Evolutionary conservation across 92 coral and sea anemone genomes (phyloP).

Genomic region (Porites rus): DNA sequence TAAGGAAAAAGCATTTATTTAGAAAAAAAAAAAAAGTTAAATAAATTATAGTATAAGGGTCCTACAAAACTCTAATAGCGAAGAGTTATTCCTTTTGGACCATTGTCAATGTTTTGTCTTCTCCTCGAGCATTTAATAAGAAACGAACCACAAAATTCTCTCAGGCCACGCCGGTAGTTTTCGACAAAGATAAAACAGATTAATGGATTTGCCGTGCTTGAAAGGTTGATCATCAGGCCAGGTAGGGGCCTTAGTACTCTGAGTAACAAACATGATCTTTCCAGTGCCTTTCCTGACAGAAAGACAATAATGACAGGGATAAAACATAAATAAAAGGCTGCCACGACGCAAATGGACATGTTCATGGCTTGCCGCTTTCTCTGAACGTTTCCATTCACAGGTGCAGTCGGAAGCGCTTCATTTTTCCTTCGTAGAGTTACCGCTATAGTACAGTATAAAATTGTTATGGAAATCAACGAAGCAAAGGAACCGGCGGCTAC

Average conservation of each 20-base stretch:
- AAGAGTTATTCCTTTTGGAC: background rate
- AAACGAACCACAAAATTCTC: background rate
- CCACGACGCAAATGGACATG: background rate
- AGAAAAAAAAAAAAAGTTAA: no score
- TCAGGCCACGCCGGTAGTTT: slow-evolving; percentile 54
- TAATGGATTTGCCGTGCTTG: slow-evolving; percentile 50
- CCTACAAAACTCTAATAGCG: background rate
- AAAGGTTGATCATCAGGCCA: slow-evolving; percentile 33
- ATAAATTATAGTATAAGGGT: no score
- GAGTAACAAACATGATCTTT: background rate
- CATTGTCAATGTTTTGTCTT: background rate
- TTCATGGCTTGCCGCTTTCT: background rate
- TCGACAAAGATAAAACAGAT: slow-evolving; percentile 60
- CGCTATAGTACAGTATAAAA: slow-evolving; percentile 43
- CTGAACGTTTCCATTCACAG: background rate
- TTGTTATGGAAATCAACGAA: background rate
- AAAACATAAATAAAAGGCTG: background rate
- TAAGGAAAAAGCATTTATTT: no score
- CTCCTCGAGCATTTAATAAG: background rate
- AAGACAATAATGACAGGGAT: background rate
- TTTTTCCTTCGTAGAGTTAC: slow-evolving; percentile 15
- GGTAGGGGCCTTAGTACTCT: background rate
- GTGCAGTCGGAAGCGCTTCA: background rate
- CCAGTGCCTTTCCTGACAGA: no score
- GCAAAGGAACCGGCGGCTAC: background rate